Evolutionary conservation across 2,888 invertebrate genomes (phyloP).

Genomic region (Nipponacmea schrenckii): DNA sequence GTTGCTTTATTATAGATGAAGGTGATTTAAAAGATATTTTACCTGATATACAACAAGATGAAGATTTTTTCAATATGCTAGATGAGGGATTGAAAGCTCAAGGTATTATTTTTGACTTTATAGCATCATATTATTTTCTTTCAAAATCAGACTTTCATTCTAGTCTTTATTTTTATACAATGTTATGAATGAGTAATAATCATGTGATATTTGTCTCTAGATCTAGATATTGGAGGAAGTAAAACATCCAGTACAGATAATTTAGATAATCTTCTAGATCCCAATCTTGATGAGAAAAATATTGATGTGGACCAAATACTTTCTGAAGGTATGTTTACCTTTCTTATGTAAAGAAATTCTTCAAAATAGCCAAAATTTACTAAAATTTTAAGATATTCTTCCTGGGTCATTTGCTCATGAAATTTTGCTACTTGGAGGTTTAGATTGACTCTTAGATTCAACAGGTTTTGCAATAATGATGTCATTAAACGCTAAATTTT

Average conservation of each 20-base stretch:
- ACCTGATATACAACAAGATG: conserved; percentile 74
- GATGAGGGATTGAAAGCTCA: conserved; percentile 51
- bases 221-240: not conserved
- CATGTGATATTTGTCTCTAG: too few relatives aligned
- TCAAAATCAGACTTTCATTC: not conserved
- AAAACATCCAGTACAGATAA: conserved; percentile 25
- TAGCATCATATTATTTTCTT: not conserved
- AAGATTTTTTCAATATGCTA: conserved; percentile 56
- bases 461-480: too few relatives aligned
- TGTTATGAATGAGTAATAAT: too few relatives aligned
- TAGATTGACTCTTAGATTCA: too few relatives aligned
- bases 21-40: conserved; percentile 78
- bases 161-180: not conserved
- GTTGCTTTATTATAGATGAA: conserved; percentile 41
- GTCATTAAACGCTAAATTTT: too few relatives aligned
- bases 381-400: too few relatives aligned
- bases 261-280: conserved; percentile 30
- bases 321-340: conserved; percentile 27
- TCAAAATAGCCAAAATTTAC: too few relatives aligned
- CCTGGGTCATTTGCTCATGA: too few relatives aligned
- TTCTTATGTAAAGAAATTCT: not conserved
- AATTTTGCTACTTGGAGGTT: too few relatives aligned
- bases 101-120: conserved; percentile 23
- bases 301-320: conserved; percentile 38
- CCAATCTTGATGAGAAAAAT: conserved; percentile 32